Evolutionary conservation across 2,888 invertebrate species (phyloP), one percentile per base, ranked within the genome.

Genomic region (Dryomyza anilis): DNA sequence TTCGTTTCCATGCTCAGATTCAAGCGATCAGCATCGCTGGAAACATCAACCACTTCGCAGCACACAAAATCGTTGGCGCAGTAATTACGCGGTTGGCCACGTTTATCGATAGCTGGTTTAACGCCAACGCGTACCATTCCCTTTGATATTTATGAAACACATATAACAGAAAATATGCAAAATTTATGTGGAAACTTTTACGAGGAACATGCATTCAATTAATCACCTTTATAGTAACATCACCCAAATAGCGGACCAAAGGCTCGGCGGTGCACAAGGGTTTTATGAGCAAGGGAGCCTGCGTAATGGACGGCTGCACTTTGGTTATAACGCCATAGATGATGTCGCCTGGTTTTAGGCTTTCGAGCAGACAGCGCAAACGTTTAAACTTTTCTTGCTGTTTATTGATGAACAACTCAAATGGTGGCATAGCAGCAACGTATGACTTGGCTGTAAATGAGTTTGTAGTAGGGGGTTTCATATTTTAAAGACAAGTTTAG

Each of bases 1-100:
- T 89, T 86, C 69, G 92, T 92, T 84, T 93, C 91, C 92, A 94
- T 93, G 82, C 93, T 93, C 82, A 92, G 89, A 75, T 91, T 90
- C 86, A 95, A 89, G 86, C 94, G 94, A 85, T 94, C 93, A 62
- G 91, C 90, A 82, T 94, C 93, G 53, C 92, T 90, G 81, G 91
- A 92, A 70, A 93, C 91, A 86, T 93, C 93, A 76, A 94, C 87
- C 59, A 94, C 91, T 86, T 94, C 94, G 83, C 94, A 94, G 87
- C 94, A 92, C 66, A 95, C 90, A 75, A 90, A 89, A 85, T 94
- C 94, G 86, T 91, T 91, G 84, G 89, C 88, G 84, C 90, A 88
- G 86, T 91, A 93, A 84, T 87, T 87, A 82, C 92, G 89, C 69
- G 90, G 87, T 45, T 69, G 67, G 12, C 46, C 69, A 8, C 36